These are phyloP conservation scores for Harpegnathos saltator DNA, from an alignment of 1,140 invertebrate genomes.

Conservation along the genomic window DNA sequence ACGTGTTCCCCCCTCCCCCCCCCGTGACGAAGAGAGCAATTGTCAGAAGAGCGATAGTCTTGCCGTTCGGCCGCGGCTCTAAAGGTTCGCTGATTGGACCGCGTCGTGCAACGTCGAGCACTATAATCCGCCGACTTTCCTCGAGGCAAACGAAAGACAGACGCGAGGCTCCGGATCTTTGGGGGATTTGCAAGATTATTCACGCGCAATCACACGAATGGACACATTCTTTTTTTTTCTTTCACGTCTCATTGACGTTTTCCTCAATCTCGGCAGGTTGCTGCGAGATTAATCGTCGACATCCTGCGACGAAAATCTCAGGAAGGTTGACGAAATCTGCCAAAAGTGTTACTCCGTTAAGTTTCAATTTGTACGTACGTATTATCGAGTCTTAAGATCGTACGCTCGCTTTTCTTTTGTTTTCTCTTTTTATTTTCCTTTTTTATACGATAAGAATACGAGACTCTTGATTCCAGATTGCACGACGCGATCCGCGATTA, in stretches of 20 bases:
- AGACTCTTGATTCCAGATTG: constrained; percentile 15
- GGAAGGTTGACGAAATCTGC: no score
- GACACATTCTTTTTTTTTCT: no score
- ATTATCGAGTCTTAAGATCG: constrained; percentile 2
- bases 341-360: no score
- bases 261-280: no score
- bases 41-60: constrained; percentile 27
- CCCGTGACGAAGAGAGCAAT: constrained; percentile 1
- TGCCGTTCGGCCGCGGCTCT: not conserved
- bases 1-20: not conserved
- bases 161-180: not conserved
- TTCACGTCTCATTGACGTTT: no score
- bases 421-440: constrained; percentile 20
- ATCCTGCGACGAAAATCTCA: no score
- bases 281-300: no score
- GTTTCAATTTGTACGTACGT: not conserved
- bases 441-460: constrained; percentile 16
- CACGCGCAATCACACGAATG: constrained; percentile 9
- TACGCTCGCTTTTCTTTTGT: no score
- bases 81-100: not conserved
- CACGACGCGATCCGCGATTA: not conserved
- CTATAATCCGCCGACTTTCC: constrained; percentile 20
- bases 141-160: constrained; percentile 20
- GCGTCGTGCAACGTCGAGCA: constrained; percentile 32
- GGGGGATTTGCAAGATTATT: constrained; percentile 1